phyloP scores from a whole-genome alignment of 2,113 vertebrate genomes.

The Argyrosomus japonicus region DNA sequence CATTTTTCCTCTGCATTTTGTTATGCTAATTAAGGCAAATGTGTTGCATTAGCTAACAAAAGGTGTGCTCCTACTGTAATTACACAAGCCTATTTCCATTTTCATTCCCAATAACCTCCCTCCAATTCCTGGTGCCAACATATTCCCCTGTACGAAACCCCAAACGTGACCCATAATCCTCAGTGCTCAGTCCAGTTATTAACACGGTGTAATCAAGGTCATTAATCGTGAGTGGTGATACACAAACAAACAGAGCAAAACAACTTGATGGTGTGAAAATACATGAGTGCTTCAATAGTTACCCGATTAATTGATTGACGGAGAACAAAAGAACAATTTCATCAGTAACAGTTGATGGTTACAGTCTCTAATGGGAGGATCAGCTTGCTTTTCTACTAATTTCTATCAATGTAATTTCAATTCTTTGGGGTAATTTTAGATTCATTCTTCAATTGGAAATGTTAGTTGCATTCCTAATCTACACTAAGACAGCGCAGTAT shows the following conservation, averaged over 20 bases:
- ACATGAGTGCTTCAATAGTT: not conserved
- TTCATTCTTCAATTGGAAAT: not conserved
- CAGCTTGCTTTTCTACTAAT: not conserved
- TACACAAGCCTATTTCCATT: constrained; percentile 7
- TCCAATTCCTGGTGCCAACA: not conserved
- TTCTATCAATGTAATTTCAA: not conserved
- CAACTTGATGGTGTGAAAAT: not conserved
- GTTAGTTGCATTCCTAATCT: not conserved
- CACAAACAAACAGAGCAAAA: not conserved
- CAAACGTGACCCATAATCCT: constrained; percentile 26
- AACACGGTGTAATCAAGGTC: constrained; percentile 12
- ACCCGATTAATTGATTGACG: not conserved
- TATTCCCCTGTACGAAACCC: constrained; percentile 8
- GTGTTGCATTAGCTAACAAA: constrained; percentile 15
- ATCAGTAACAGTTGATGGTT: not conserved
- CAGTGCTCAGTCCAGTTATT: constrained; percentile 19
- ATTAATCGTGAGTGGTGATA: constrained; percentile 15
- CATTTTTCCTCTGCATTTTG: not conserved
- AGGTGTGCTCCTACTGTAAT: not conserved
- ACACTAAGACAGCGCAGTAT: not conserved
- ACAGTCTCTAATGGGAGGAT: not conserved
- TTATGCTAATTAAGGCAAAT: not conserved
- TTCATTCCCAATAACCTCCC: constrained; percentile 1
- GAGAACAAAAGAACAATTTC: not conserved
- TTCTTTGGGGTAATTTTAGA: not conserved